Conservation (phyloP, 2,888 invertebrate species). For the Anticlea derivata region DNA sequence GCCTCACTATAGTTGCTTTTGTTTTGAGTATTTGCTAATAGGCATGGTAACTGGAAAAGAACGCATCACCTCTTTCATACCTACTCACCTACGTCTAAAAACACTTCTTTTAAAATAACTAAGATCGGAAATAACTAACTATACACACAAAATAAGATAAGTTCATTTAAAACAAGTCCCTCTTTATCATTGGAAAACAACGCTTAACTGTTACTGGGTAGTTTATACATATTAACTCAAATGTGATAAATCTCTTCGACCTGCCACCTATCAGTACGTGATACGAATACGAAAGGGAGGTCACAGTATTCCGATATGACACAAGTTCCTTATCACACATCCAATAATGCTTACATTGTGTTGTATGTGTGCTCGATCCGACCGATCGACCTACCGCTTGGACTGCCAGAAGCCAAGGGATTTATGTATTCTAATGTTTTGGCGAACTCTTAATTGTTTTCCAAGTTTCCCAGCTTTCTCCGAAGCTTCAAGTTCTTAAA, state of each 20-base stretch:
- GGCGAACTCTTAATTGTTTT: conserved; percentile 54
- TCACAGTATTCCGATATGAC: conserved; percentile 50
- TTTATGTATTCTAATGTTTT: conserved; percentile 43
- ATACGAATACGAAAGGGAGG: conserved; percentile 50
- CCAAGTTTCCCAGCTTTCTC: conserved; percentile 48
- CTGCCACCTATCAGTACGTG: conserved; percentile 47
- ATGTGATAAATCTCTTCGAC: conserved; percentile 51
- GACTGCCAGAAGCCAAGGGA: conserved; percentile 32
- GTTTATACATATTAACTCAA: conserved; percentile 31
- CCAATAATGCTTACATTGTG: conserved; percentile 40
- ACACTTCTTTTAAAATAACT: too few species aligned
- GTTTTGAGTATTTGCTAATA: too few species aligned
- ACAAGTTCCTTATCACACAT: conserved; percentile 46
- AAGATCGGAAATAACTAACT: too few species aligned
- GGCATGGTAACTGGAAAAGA: too few species aligned
- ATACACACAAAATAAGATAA: background rate
- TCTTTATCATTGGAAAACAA: conserved; percentile 15
- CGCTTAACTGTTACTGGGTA: conserved; percentile 24
- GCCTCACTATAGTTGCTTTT: too few species aligned
- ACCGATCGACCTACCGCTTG: conserved; percentile 32
- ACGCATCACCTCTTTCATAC: too few species aligned
- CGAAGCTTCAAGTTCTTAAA: conserved; percentile 54
- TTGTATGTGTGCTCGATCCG: conserved; percentile 32
- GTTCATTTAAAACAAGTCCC: background rate
- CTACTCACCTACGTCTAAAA: too few species aligned